phyloP scores from a whole-genome alignment of 2,888 invertebrate genomes.

The Chesias legatella region DNA sequence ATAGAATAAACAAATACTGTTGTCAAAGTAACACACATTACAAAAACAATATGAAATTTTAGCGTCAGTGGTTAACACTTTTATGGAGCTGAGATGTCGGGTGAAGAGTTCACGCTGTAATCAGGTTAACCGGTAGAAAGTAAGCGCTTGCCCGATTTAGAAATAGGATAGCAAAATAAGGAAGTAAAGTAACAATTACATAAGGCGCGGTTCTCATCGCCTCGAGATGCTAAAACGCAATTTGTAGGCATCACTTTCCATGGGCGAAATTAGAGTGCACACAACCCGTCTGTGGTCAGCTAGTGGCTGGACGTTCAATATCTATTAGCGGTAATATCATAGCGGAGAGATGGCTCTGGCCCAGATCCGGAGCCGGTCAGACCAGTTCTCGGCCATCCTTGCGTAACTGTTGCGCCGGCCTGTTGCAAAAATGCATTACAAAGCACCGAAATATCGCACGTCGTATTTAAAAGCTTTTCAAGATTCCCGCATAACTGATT shows the following conservation, averaged over 20 bases:
- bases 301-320: constrained; percentile 58
- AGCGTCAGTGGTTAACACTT: neutral
- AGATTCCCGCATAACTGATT: constrained; percentile 63
- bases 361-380: constrained; percentile 72
- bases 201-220: constrained; percentile 10
- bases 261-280: constrained; percentile 15
- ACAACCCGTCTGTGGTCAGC: constrained; percentile 25
- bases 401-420: constrained; percentile 57
- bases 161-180: constrained; percentile 3
- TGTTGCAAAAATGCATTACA: constrained; percentile 75
- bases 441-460: constrained; percentile 64
- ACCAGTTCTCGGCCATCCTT: constrained; percentile 73
- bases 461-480: constrained; percentile 65
- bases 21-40: neutral
- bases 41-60: neutral
- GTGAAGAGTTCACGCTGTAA: neutral
- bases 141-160: neutral
- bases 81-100: neutral
- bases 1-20: neutral
- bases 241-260: constrained; percentile 23
- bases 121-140: neutral
- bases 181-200: constrained; percentile 10
- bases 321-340: constrained; percentile 75
- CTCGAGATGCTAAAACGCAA: constrained; percentile 10
- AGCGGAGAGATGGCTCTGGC: constrained; percentile 73